Evolutionary conservation across 92 coral and sea anemone genomes (phyloP).

Genomic region (Scolanthus callimorphus): DNA sequence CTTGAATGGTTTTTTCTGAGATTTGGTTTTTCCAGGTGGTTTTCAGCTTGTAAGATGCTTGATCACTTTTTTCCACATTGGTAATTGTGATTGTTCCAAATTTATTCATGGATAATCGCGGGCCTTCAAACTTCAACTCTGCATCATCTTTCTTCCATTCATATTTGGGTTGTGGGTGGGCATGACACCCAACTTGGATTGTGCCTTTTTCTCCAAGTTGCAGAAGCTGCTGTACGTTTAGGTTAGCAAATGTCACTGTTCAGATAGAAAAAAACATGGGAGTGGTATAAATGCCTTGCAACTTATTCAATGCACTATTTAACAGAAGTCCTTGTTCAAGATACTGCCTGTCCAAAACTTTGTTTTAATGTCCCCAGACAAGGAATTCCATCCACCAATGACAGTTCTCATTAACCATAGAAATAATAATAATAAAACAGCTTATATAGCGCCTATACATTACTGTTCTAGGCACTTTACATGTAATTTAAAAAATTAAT

Average conservation of each 20-base stretch:
- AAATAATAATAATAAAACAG: no score
- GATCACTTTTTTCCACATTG: slow-evolving; percentile 30
- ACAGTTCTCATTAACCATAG: no score
- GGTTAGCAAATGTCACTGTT: background rate
- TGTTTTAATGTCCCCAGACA: no score
- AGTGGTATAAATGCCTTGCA: no score
- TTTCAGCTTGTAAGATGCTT: slow-evolving; percentile 38
- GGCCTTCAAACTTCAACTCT: background rate
- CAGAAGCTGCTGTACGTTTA: slow-evolving; percentile 7
- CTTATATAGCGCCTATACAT: no score
- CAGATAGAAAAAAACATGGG: slow-evolving; percentile 1
- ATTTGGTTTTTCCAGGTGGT: background rate
- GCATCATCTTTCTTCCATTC: slow-evolving; percentile 37
- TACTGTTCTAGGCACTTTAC: no score
- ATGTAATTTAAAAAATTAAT: no score
- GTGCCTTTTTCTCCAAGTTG: slow-evolving; percentile 4
- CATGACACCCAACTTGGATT: slow-evolving; percentile 6
- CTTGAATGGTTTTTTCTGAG: slow-evolving; percentile 1
- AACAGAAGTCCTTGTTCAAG: no score
- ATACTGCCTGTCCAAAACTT: no score
- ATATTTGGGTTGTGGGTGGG: slow-evolving; percentile 26
- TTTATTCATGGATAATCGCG: background rate
- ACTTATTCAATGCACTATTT: no score
- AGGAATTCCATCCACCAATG: no score
- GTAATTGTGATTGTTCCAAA: slow-evolving; percentile 30